Conservation (phyloP, 2,888 invertebrate genomes). For the Celastrina argiolus region DNA sequence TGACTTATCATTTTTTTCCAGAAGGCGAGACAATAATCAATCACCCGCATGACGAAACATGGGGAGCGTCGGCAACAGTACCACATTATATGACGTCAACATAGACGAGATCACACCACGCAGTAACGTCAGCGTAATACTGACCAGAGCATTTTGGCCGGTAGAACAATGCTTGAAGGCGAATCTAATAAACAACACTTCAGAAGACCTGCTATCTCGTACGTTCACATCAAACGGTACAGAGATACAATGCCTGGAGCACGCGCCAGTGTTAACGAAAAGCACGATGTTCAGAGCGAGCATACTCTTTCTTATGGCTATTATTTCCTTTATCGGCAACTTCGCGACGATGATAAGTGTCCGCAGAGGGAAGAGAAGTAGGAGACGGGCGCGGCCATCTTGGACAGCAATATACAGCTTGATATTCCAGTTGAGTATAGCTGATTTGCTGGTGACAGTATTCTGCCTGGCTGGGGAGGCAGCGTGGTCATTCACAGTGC, state of each 20-base stretch:
- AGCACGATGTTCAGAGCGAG: conserved; percentile 81
- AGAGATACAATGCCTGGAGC: conserved; percentile 71
- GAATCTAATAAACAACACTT: conserved; percentile 48
- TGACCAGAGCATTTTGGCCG: conserved; percentile 47
- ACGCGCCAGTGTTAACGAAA: conserved; percentile 82
- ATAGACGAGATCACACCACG: conserved; percentile 46
- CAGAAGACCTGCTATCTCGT: conserved; percentile 25
- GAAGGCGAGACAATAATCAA: not conserved
- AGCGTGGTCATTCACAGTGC: conserved; percentile 87
- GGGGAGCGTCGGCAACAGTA: conserved; percentile 67
- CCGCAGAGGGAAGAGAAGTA: conserved; percentile 78
- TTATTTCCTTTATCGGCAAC: conserved; percentile 86
- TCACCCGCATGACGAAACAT: conserved; percentile 67
- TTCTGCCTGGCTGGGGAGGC: conserved; percentile 90
- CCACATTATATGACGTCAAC: conserved; percentile 60
- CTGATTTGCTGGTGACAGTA: conserved; percentile 88
- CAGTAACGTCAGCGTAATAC: conserved; percentile 43
- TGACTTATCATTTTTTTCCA: not conserved
- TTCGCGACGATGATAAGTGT: conserved; percentile 87
- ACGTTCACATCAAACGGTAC: conserved; percentile 51
- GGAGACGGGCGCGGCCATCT: conserved; percentile 77
- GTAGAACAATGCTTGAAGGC: conserved; percentile 56
- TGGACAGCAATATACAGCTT: conserved; percentile 86
- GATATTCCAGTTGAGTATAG: conserved; percentile 88
- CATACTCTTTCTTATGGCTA: conserved; percentile 82